These are phyloP conservation scores for Ametastegia equiseti DNA, from an alignment of 2,888 invertebrate species.

Conservation along the genomic window DNA sequence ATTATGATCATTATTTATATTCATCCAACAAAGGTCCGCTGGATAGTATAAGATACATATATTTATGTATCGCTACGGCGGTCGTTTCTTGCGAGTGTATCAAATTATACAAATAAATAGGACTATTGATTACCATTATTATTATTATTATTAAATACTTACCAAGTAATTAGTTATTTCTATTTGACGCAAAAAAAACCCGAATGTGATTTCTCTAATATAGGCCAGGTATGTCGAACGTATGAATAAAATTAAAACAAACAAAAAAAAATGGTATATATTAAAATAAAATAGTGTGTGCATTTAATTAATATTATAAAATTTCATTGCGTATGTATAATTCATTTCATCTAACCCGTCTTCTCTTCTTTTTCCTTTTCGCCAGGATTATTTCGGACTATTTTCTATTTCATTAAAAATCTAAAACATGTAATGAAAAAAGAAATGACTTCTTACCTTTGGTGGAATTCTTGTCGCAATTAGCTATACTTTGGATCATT, in stretches of 20 bases:
- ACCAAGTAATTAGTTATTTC: slow-evolving; percentile 45
- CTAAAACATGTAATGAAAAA: neutral
- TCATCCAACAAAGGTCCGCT: neutral
- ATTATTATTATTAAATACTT: slow-evolving; percentile 37
- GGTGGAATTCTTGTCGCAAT: neutral
- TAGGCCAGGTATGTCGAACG: slow-evolving; percentile 72
- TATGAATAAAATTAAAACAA: slow-evolving; percentile 58
- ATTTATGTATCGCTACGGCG: neutral
- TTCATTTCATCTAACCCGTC: neutral
- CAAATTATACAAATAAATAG: slow-evolving; percentile 5
- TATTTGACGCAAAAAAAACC: slow-evolving; percentile 56
- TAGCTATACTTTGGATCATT: neutral
- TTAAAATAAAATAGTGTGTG: slow-evolving; percentile 74
- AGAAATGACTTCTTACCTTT: neutral
- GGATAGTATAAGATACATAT: neutral
- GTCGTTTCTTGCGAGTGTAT: slow-evolving; percentile 7
- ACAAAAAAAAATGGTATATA: slow-evolving; percentile 65
- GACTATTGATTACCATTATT: slow-evolving; percentile 24
- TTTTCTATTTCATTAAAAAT: too few relatives aligned
- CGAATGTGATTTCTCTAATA: slow-evolving; percentile 73
- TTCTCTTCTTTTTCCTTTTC: neutral
- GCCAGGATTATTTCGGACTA: neutral
- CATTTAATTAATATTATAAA: slow-evolving; percentile 64
- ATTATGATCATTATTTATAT: slow-evolving; percentile 12
- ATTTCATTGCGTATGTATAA: neutral